Conservation (phyloP, 2,888 invertebrate genomes). For the Orthosia incerta region DNA sequence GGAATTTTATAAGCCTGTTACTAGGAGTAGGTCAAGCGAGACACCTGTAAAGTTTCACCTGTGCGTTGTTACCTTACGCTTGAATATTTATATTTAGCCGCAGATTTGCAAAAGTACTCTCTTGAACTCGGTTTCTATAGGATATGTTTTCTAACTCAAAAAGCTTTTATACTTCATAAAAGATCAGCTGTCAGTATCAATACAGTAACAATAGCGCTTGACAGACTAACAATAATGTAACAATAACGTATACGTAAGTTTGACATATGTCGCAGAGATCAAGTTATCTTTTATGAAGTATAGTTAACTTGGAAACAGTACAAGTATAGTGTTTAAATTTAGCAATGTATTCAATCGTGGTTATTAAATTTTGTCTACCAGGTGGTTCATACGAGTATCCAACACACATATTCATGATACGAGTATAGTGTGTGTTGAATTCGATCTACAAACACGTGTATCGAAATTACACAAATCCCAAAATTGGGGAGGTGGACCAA, state of each 20-base stretch:
- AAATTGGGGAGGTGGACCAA: conserved; percentile 66
- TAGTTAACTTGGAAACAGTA: background rate
- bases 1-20: conserved; percentile 11
- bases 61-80: conserved; percentile 13
- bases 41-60: conserved; percentile 46
- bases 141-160: background rate
- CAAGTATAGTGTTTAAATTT: background rate
- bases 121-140: background rate
- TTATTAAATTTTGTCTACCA: background rate
- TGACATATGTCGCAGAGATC: too few species aligned
- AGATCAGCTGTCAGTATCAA: too few species aligned
- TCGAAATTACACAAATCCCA: conserved; percentile 50
- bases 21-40: conserved; percentile 14
- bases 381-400: background rate
- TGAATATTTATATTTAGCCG: conserved; percentile 7
- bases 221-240: too few species aligned
- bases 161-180: too few species aligned
- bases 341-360: background rate
- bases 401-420: background rate
- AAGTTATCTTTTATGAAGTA: too few species aligned
- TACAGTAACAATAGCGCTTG: too few species aligned
- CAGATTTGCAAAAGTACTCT: background rate
- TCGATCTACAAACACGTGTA: conserved; percentile 27
- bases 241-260: too few species aligned
- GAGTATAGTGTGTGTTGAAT: conserved; percentile 20